Base-by-base conservation (phyloP, 2,888 invertebrate species). In the Catocala nupta region DNA sequence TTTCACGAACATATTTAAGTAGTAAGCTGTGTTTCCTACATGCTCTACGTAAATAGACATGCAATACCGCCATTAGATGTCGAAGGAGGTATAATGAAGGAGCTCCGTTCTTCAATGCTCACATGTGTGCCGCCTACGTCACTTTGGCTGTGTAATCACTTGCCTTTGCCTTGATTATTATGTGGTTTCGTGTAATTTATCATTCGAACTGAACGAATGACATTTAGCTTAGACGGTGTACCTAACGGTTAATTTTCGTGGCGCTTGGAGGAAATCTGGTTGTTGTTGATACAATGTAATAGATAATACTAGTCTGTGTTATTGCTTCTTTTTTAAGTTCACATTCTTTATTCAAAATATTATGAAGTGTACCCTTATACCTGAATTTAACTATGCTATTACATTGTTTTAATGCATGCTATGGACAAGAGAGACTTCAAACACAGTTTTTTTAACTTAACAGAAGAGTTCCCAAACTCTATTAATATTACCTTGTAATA, bases 41-140 rank as follows among this genome's bases (percentile, higher is more conserved):
- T 63, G 52, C 45, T 48, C 45, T 47, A 49, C 52, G 55, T 55
- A 52, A 65, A 63, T 55, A 67, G 49, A 70, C 77, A 77, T 73
- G 77, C 77, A 64, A 77, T 75, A 49, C 48, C 33, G 48, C 71
- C 77, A 63, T 77, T 75, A 77, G 42, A 50, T 47, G 55, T 54
- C 59, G 50, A 58, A 62, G 42, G 34, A 36, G 12, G 34, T 50
- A 57, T 59, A 67, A 68, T 60, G 39, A 57, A 63, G 52, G 50
- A 63, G 57, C 48, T 43, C 34, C 13, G 33, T 55, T 56, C n/a
- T 47, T 45, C 50, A 55, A 50, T 56, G 25, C 11, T 56, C 34
- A 55, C 45, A 7, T 51, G 39, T 45, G 16, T 25, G 36, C n/a
- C 39, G 55, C 50, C 57, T 57, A 63, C 59, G 55, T 64, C 61